Evolutionary conservation across 1,140 invertebrate genomes (phyloP), one percentile per base, ranked within the genome.

Genomic region (Chlorops oryzae): DNA sequence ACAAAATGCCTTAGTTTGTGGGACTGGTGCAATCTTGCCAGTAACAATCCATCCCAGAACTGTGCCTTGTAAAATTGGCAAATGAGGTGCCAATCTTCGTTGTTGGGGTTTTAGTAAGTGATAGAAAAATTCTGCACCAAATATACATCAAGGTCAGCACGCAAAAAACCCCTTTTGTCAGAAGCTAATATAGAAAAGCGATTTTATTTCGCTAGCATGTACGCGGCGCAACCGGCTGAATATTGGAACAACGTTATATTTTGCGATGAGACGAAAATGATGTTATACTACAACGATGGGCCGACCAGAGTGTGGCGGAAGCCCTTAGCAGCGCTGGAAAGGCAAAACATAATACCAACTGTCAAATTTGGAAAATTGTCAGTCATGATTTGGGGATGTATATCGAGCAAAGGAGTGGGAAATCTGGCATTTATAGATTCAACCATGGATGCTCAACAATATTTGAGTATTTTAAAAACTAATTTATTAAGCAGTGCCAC

Each of bases 371-470:
- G 43, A 5, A 45, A 45, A 17, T 23, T 47, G 3, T 37, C 45
- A 21, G 24, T 40, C 21, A 41, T 49, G 47, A 38, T 49, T 28
- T 47, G 45, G 32, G 45, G 45, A 5, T 47, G 45, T 21, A 38
- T 47, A 10, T 47, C 45, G 24, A 17, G 9, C 20, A 35, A 47
- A 15, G 45, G 45, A n/a, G 32, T 47, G n/a, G 45, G 45, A 5
- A n/a, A 47, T 7, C 6, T 47, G 7, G 7, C 9, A 3, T 15
- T 47, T 37, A 32, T 47, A 37, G 28, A 37, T 32, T 23, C 24
- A 13, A 49, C 20, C 12, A 49, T 49, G 47, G 25, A 12, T 13
- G 24, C 39, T 13, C 18, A 49, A 9, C 24, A 39, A 12, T 47
- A 47, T 47, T 27, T 49, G 20, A 24, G 17, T n/a, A 49, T 49